Base-by-base conservation (phyloP, 2,888 invertebrate genomes). In the Philonicus albiceps region DNA sequence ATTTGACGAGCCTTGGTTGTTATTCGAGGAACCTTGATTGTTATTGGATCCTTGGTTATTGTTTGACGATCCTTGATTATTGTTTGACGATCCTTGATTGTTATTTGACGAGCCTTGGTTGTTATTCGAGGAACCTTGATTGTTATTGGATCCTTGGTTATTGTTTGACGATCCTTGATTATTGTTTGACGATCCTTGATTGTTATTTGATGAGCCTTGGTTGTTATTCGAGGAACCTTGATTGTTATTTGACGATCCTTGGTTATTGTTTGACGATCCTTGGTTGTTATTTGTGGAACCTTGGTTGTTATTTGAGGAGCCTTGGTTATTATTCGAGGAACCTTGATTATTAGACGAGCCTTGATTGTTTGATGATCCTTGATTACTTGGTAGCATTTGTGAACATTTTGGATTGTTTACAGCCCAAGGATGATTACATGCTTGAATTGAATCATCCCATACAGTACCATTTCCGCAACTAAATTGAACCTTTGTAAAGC, bases 401-500 rank as follows among this genome's bases (percentile, higher is more conserved):
- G 31, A 16, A 34, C 80, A 89, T 31, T 74, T 88, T 73, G 76
- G 49, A 53, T 80, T 80, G 8, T 3, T 80, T 53, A 72, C 94
- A 86, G 94, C 94, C 90, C 96, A 94, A 78, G 94, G 93, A 90
- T 96, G 94, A 91, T 97, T 96, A 91, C 97, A 97, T 80, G 95
- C 94, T 90, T 94, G 93, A 87, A 94, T 92, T 84, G 93, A 92
- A 86, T 94, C 93, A 92, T 96, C 96, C 96, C 96, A 97, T 43
- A 95, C 95, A 5, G 96, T 97, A 81, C 96, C 96, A 86, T 95
- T 94, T 3, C 95, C 95, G 91, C 97, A 97, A 16, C 93, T 93
- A 90, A 96, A 97, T 88, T 96, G 95, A 90, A 95, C 95, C 91
- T 94, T 95, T 76, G 92, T 94, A 89, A 93, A 95, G 3, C 93